Evolutionary conservation across 1,140 invertebrate species (phyloP), one percentile per base, ranked within the genome.

Genomic region (Neodiprion fabricii): DNA sequence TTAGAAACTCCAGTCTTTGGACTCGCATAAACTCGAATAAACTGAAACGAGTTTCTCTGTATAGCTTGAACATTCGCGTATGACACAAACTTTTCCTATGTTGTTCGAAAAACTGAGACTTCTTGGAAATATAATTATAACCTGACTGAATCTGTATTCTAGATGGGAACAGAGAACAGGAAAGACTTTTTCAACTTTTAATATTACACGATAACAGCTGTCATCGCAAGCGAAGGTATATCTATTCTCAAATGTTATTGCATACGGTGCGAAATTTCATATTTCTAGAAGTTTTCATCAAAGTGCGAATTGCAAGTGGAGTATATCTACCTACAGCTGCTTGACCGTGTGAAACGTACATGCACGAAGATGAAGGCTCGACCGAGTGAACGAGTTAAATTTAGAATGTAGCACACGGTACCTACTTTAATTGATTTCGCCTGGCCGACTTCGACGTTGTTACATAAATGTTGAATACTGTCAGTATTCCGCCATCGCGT

Each of bases 371-470:
- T 61, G 53, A 61, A 61, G 11, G 53, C 53, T 17, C n/a, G 11
- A 61, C 7, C 53, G 53, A 61, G n/a, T 61, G 53, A 61, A 61
- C 53, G 8, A 61, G 53, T 61, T 61, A 61, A 61, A 61, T 61
- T 61, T 61, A 61, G 53, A 61, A 61, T 61, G 53, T 61, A 61
- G 53, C 53, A 61, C 53, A 61, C 53, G 53, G 53, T 61, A 61
- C 17, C 17, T 21, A 21, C 53, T 61, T 61, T 17, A 61, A 61
- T 61, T 61, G 53, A 61, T 61, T 61, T 61, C n/a, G 8, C 53
- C 53, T 61, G 11, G 53, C n/a, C n/a, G 53, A 61, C 53, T 61
- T 61, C 3, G n/a, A 61, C 53, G 53, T 61, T 61, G 53, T 61
- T 61, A 61, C 28, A 40, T 61, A 61, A 61, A 61, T 61, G 53